phyloP scores from a whole-genome alignment of 2,113 vertebrate genomes.

The Boulengeromyrus knoepffleri region DNA sequence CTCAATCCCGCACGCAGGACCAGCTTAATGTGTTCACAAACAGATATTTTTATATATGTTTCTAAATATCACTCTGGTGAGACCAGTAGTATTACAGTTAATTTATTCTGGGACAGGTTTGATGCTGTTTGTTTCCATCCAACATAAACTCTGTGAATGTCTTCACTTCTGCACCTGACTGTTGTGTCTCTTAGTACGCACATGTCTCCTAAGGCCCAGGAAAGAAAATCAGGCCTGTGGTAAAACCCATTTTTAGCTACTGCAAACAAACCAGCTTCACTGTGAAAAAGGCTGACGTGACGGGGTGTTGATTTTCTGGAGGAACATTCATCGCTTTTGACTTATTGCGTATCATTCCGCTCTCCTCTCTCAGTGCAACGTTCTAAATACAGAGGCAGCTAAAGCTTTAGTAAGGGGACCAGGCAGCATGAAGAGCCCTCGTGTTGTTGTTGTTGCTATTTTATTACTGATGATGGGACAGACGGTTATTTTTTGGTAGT shows the following conservation, averaged over 20 bases:
- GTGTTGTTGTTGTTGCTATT: not conserved
- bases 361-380: not conserved
- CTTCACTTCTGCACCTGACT: not conserved
- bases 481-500: not conserved
- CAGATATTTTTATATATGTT: constrained; percentile 5
- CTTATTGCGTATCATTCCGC: not conserved
- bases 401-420: not conserved
- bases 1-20: not conserved
- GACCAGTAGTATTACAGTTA: not conserved
- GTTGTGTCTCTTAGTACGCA: not conserved
- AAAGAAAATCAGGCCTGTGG: not conserved
- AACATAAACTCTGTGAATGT: not conserved
- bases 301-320: not conserved
- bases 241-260: not conserved
- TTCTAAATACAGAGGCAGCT: not conserved
- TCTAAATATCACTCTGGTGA: not conserved
- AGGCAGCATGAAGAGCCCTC: not conserved
- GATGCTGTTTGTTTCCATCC: not conserved
- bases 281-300: not conserved
- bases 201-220: not conserved
- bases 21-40: not conserved
- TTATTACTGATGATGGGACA: not conserved
- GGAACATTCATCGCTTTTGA: not conserved
- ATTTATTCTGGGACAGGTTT: constrained; percentile 4
- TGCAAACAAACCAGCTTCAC: not conserved